phyloP scores from a whole-genome alignment of 2,113 vertebrate species.

The Atlantisia rogersi region DNA sequence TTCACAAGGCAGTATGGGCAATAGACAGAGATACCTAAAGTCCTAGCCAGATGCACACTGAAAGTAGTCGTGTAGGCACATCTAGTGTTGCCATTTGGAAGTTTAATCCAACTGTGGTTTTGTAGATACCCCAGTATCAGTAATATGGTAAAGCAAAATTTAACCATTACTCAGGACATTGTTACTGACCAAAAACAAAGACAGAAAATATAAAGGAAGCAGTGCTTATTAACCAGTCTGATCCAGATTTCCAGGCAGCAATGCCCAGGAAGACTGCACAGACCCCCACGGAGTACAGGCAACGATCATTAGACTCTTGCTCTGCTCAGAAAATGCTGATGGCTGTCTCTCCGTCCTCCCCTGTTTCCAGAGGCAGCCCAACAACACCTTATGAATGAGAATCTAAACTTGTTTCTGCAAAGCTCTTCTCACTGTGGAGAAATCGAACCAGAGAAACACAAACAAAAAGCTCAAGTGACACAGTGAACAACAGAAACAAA shows the following conservation, averaged over 20 bases:
- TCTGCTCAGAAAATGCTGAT: neutral
- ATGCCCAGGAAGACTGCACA: neutral
- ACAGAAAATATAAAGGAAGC: neutral
- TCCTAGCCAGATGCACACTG: neutral
- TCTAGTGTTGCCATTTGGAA: neutral
- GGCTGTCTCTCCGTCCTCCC: neutral
- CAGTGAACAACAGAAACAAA: slow-evolving; percentile 31
- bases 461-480: slow-evolving; percentile 54
- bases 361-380: slow-evolving; percentile 12
- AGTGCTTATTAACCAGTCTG: neutral
- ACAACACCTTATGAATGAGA: neutral
- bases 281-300: neutral
- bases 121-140: neutral
- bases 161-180: neutral
- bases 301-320: neutral
- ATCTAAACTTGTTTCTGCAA: neutral
- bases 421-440: neutral
- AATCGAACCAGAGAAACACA: slow-evolving; percentile 47
- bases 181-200: neutral
- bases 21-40: neutral
- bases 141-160: neutral
- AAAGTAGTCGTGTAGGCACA: neutral
- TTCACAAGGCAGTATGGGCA: neutral
- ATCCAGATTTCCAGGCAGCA: neutral
- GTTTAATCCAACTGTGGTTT: neutral